Percentiles rank a stretch among this genome's conserved stretches.
phyloP scores from a whole-genome alignment of 2,888 invertebrate genomes.

The Leptopilina myrica region DNA sequence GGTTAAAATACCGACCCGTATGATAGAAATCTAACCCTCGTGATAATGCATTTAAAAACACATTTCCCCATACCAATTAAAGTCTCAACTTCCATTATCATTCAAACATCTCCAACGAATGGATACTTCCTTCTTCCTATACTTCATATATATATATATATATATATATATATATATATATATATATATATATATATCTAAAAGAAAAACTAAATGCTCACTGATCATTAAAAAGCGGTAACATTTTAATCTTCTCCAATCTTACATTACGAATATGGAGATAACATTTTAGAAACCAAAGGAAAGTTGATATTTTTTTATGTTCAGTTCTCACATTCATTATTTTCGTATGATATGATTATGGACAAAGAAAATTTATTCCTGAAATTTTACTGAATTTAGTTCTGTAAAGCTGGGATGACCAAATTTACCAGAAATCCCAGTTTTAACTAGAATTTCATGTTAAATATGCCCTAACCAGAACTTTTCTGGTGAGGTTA shows the following conservation, averaged over 20 bases:
- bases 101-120: neutral
- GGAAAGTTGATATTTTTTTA: too few species aligned
- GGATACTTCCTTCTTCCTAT: slow-evolving; percentile 1
- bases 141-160: neutral
- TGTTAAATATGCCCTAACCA: too few species aligned
- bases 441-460: too few species aligned
- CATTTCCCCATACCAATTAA: slow-evolving; percentile 17
- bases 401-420: too few species aligned
- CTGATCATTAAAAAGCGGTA: neutral
- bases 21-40: slow-evolving; percentile 36
- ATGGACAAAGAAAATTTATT: too few species aligned
- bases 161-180: slow-evolving; percentile 11
- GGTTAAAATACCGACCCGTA: slow-evolving; percentile 10
- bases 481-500: too few species aligned
- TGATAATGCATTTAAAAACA: slow-evolving; percentile 33
- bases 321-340: too few species aligned
- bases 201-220: neutral
- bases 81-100: neutral
- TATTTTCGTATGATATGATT: too few species aligned
- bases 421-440: too few species aligned
- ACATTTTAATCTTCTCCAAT: neutral
- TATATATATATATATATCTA: neutral
- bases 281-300: too few species aligned
- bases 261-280: neutral
- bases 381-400: too few species aligned